Base-by-base conservation (phyloP, 2,888 invertebrate genomes). In the Nomada fabriciana region DNA sequence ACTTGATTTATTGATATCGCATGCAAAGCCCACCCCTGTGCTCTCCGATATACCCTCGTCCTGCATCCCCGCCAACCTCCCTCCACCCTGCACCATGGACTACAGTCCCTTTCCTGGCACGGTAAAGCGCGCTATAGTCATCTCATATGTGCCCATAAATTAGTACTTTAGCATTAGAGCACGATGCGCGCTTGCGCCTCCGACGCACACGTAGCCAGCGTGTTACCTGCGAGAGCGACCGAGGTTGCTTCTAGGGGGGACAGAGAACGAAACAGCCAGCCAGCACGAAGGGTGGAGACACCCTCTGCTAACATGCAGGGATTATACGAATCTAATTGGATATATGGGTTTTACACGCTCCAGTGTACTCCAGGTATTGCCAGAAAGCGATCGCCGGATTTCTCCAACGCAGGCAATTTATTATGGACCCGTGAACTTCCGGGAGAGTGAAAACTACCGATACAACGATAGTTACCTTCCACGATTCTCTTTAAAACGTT, bases 1-100 rank as follows among this genome's bases (percentile, higher is more conserved):
- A 93, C 93, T 93, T 94, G 94, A 94, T 94, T 94, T 94, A 94
- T 94, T 94, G 94, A 94, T 94, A 94, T 94, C 94, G 94, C 94
- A 94, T 94, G 94, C 93, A 94, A 94, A 94, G 94, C 94, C 94
- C 92, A 92, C 91, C 91, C 88, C 90, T 91, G 89, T 86, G 86
- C 89, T 90, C 90, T 86, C 89, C 88, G 85, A 87, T 89, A 89
- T 89, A 88, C 86, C 84, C 88, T 85, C 86, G 84, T 80, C 85
- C 86, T 82, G 85, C 82, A 70, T 80, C 79, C 71, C 83, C 65
- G 43, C 76, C 36, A 64, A 23, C 75, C 53, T 52, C 47, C 63
- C 76, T 29, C 64, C 64, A 10, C 71, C 75, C 83, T 76, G 57
- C 80, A 47, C 76, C 36, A 77, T 85, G 78, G 88, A 84, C 90